Base-by-base conservation (phyloP, 2,888 invertebrate genomes). In the Galeopsomyia nigrocyanea region DNA sequence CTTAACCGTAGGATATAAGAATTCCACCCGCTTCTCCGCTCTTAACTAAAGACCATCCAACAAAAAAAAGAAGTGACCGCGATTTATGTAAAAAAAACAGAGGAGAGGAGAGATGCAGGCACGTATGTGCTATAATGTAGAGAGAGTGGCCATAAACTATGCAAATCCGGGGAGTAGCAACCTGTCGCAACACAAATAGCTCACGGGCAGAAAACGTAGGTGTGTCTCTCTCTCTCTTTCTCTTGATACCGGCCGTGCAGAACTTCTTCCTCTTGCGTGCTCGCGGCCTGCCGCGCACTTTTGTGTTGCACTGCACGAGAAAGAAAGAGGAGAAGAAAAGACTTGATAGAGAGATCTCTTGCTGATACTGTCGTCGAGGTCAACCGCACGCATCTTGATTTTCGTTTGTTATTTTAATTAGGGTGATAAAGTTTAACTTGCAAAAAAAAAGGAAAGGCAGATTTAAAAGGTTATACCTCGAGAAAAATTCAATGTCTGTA, bases 141-240 rank as follows among this genome's bases (percentile, higher is more conserved):
- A 39, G 39, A 39, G 39, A 39, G 39, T 16, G 55, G 51, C 14
- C 19, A 55, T 60, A 68, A 68, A 64, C 58, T 78, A 81, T 80
- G 78, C 74, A 80, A 80, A 80, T 79, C 78, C 74, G n/a, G 63
- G 57, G 64, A 58, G 64, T 58, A 63, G 72, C 66, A 68, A 73
- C 71, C 76, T 67, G 78, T 78, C 75, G 78, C 77, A 78, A 80
- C 77, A 75, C 74, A 78, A 78, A 81, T 77, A 80, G 78, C 80
- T 78, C 71, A 72, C 71, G 73, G 77, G 71, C 68, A 76, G 69
- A 72, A 72, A 77, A 77, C 69, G 77, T 76, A 76, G 78, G 79
- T 76, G 78, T 78, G 78, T 77, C 77, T 47, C 74, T 68, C 39
- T 39, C 10, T 39, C 39, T 39, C 39, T 39, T 13, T 3, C 39